Conservation (phyloP, 2,888 invertebrate species). For the Melanophora roralis region DNA sequence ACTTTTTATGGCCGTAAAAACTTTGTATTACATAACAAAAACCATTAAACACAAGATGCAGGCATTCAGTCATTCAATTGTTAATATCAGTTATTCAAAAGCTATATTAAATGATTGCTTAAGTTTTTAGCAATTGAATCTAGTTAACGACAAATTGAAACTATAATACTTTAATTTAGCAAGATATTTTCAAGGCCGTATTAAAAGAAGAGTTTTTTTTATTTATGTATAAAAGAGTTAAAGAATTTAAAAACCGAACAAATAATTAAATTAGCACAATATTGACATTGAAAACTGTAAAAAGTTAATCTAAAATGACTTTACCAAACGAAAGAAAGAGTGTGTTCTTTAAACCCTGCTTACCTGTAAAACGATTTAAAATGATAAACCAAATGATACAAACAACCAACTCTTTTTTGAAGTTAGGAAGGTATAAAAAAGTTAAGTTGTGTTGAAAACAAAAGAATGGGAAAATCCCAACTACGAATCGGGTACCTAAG, state of each 20-base stretch:
- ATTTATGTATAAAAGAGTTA: constrained; percentile 10
- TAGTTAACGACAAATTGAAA: neutral
- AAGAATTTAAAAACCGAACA: constrained; percentile 29
- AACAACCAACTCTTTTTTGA: no score
- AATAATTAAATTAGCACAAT: constrained; percentile 4
- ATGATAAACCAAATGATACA: no score
- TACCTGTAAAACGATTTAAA: no score
- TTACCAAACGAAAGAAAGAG: no score
- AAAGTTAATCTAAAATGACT: neutral
- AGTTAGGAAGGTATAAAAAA: no score
- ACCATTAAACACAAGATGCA: neutral
- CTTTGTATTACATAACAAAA: neutral
- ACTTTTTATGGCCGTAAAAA: no score
- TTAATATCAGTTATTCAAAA: neutral
- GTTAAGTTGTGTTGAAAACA: no score
- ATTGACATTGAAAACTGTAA: neutral
- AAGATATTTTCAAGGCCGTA: neutral
- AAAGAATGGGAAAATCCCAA: no score
- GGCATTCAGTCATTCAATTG: no score
- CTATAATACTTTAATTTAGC: neutral
- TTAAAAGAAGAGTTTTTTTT: neutral
- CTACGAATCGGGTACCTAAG: no score
- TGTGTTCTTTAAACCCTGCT: no score
- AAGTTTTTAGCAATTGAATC: neutral
- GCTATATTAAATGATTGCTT: neutral